Base-by-base conservation (phyloP, 1,140 invertebrate species). In the Manduca sexta region DNA sequence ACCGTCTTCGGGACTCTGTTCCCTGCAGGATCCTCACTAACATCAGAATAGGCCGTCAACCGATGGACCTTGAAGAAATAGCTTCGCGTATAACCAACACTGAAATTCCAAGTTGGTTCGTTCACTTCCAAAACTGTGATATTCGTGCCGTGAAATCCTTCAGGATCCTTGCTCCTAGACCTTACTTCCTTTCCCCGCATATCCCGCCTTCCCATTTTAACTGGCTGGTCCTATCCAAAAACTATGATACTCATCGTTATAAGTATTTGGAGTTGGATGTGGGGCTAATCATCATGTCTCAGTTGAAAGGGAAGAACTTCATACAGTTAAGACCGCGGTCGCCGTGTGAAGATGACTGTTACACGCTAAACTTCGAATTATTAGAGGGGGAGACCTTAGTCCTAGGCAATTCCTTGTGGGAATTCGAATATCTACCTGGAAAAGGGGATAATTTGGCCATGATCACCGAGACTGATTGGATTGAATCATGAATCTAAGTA, bases 51-150 rank as follows among this genome's bases (percentile, higher is more conserved):
- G 89, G 89, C 1, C 76, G 75, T 30, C 83, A 87, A 37, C 89
- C 89, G 0, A 89, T 89, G 51, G 91, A 92, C 59, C 76, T 93
- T n/a, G 87, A 89, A 18, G 88, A 89, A 14, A 89, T 93, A 55
- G 81, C 93, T 1, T 88, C 89, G 17, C 88, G 89, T 26, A 89
- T 93, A 1, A 89, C 90, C 33, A 89, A 89, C 18, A 89, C 89
- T 0, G 88, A 91, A 34, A 89, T 92, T 10, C 88, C 90, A 0
- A 91, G 90, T 56, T 95, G 92, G 91, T 96, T 94, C 73, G 90
- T 93, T 2, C 93, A 95, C 61, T 95, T 94, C 89, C 93, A 95
- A 82, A 95, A 95, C 70, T 96, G 94, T 67, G 92, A 94, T 51
- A 91, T 91, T 16, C 87, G 90, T 45, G 92, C 92, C 0, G 92